Percentiles rank a stretch among this genome's conserved stretches.
phyloP scores from a whole-genome alignment of 2,797 vertebrate genomes.

The Micropoecilia bifurca region DNA sequence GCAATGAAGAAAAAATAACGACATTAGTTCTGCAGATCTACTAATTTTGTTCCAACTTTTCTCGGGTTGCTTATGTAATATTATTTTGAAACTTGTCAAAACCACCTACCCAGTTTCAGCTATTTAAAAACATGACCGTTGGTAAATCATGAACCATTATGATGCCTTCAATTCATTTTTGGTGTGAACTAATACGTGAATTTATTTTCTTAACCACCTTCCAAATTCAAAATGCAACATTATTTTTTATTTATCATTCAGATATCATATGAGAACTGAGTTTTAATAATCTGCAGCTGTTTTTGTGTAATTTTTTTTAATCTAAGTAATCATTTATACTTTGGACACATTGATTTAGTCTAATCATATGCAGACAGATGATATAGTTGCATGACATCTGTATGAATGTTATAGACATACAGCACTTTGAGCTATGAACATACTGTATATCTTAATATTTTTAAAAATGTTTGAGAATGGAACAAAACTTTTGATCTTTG shows the following conservation, averaged over 20 bases:
- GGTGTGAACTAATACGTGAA: neutral
- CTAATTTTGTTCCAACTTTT: too few species aligned
- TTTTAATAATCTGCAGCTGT: neutral
- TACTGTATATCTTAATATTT: neutral
- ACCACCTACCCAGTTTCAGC: neutral
- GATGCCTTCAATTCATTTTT: neutral
- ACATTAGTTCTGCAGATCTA: neutral
- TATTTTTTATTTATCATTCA: neutral
- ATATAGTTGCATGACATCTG: neutral
- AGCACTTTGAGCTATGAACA: neutral
- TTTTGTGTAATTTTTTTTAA: neutral
- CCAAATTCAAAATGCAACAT: neutral
- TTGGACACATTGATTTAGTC: too few species aligned
- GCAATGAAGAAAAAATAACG: neutral
- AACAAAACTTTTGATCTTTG: neutral
- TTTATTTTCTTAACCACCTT: neutral
- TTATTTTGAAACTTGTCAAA: neutral
- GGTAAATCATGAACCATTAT: neutral
- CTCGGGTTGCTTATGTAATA: too few species aligned
- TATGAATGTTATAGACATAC: neutral
- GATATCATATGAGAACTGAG: too few species aligned
- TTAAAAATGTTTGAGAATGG: neutral
- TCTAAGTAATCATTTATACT: neutral
- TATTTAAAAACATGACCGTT: neutral
- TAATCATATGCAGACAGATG: neutral